Conservation (phyloP, 2,888 invertebrate genomes). For the Pyralis farinalis region DNA sequence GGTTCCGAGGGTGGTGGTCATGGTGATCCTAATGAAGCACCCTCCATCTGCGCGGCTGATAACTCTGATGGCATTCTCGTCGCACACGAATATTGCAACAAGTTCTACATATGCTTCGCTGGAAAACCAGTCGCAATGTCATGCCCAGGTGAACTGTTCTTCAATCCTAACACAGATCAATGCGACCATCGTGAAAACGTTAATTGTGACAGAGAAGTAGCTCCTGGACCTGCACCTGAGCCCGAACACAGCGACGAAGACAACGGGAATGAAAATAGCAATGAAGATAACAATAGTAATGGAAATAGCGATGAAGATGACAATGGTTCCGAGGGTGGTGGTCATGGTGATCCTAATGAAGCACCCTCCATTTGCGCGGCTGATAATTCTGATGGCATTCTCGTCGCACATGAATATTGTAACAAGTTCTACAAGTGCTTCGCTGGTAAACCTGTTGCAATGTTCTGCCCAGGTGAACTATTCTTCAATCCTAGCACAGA, state of each 20-base stretch:
- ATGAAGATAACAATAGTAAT: constrained; percentile 4
- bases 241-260: constrained; percentile 9
- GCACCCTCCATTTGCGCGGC: constrained; percentile 30
- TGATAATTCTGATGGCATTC: constrained; percentile 27
- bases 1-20: constrained; percentile 12
- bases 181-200: constrained; percentile 37
- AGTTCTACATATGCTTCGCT: not conserved
- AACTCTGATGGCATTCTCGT: constrained; percentile 30
- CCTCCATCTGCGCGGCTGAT: constrained; percentile 26
- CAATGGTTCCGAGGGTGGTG: constrained; percentile 9
- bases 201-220: constrained; percentile 22
- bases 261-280: not conserved
- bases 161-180: constrained; percentile 22
- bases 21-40: constrained; percentile 24
- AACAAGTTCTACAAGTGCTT: constrained; percentile 21
- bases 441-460: constrained; percentile 26
- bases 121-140: not conserved
- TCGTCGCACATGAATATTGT: constrained; percentile 33
- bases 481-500: constrained; percentile 31
- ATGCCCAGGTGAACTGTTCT: constrained; percentile 23
- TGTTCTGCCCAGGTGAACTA: constrained; percentile 28
- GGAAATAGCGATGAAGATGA: constrained; percentile 9
- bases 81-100: constrained; percentile 26
- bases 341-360: constrained; percentile 23
- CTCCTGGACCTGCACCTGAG: constrained; percentile 18